Evolutionary conservation across 2,797 vertebrate genomes (phyloP).

Genomic region (Setipinna tenuifilis): DNA sequence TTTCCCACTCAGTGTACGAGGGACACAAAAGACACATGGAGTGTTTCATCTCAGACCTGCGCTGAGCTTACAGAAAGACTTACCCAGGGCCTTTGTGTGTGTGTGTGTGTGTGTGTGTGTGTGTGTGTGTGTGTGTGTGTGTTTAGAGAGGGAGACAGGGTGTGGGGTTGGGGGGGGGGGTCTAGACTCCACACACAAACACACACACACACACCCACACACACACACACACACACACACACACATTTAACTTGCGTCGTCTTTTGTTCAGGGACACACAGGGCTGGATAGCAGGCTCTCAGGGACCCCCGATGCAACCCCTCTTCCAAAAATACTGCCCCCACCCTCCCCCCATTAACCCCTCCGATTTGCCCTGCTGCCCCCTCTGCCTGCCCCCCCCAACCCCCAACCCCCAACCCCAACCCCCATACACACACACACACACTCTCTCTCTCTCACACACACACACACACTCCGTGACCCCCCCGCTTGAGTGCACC

Average conservation of each 20-base stretch:
- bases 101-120: slow-evolving; percentile 38
- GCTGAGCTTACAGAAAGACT: neutral
- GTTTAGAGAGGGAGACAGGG: neutral
- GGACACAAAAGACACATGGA: slow-evolving; percentile 10
- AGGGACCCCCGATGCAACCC: slow-evolving; percentile 59
- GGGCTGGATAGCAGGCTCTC: slow-evolving; percentile 66
- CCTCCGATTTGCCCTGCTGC: slow-evolving; percentile 18
- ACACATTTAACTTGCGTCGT: slow-evolving; percentile 77
- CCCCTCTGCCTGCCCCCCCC: neutral
- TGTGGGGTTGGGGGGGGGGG: slow-evolving; percentile 12
- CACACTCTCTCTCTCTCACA: no score
- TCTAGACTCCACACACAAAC: neutral
- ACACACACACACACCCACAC: slow-evolving; percentile 9
- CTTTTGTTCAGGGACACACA: slow-evolving; percentile 72
- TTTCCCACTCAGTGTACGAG: neutral
- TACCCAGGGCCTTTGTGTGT: slow-evolving; percentile 32
- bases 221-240: slow-evolving; percentile 52
- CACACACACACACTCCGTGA: neutral
- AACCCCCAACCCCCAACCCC: slow-evolving; percentile 25
- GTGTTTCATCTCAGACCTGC: slow-evolving; percentile 6
- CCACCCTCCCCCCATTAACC: slow-evolving; percentile 45
- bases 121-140: neutral
- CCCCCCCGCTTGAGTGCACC: slow-evolving; percentile 64
- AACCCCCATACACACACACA: no score
- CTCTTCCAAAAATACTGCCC: slow-evolving; percentile 42